Base-by-base conservation (phyloP, 2,113 vertebrate species). In the Sinocyclocheilus anshuiensis region DNA sequence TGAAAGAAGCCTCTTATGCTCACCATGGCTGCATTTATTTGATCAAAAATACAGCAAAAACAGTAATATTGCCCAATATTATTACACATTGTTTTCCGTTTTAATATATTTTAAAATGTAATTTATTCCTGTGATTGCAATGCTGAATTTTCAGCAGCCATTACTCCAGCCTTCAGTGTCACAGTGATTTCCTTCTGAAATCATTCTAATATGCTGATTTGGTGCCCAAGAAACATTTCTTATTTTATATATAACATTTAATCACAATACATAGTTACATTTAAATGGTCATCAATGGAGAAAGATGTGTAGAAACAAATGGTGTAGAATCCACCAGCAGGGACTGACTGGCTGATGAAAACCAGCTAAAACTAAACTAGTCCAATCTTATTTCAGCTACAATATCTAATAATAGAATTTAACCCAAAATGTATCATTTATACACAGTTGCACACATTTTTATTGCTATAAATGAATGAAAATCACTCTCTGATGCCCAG, bases 401-500 rank as follows among this genome's bases (percentile, higher is more conserved):
- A 42, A 42, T 9, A 42, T 42, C 39, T 42, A 42, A 42, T 42
- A 42, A 42, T 42, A 42, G 39, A 42, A 42, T 42, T 42, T 42
- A 42, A 24, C 6, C 65, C 6, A 69, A 69, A 36, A 7, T 36
- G 29, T 69, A 18, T 57, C 55, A 36, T 69, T 53, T 53, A 1
- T 69, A 20, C 67, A 36, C 15, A 33, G 36, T 7, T 57, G 2
- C 67, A 71, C 67, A 71, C 7, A 24, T 2, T 20, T 8, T 39
- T 18, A 36, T 10, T 11, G 55, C 53, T 63, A 77, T 85, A 48
- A 83, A 48, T 45, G 48, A 24, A 48, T 16, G 36, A 77, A 76
- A 50, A 75, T 1, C 2, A 6, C 15, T 80, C 83, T 83, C 55
- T 85, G 26, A 81, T 86, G 55, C 83, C 86, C 78, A 77, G 72